Conservation (phyloP, 2,888 invertebrate species). For the Allygus modestus region DNA sequence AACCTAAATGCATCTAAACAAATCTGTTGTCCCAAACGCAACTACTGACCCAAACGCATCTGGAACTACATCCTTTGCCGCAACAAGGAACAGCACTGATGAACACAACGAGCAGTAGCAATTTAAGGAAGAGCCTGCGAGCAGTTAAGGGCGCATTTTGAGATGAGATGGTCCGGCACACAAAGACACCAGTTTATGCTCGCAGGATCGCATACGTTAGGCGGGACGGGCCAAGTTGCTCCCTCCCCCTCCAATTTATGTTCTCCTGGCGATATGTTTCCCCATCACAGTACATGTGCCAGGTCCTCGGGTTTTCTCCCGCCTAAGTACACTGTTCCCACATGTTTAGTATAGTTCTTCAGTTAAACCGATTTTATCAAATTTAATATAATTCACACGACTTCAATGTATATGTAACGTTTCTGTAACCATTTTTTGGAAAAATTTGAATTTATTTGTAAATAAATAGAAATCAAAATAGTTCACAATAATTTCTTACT, state of each 20-base stretch:
- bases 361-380: too few relatives aligned
- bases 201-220: conserved; percentile 25
- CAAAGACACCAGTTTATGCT: conserved; percentile 44
- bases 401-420: too few relatives aligned
- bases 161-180: conserved; percentile 27
- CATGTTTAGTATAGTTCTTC: too few relatives aligned
- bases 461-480: too few relatives aligned
- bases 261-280: conserved; percentile 9
- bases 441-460: too few relatives aligned
- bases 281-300: background rate
- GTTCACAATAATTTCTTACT: too few relatives aligned
- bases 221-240: background rate
- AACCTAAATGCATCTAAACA: too few relatives aligned
- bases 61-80: too few relatives aligned
- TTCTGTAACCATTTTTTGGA: too few relatives aligned
- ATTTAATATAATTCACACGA: too few relatives aligned
- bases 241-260: conserved; percentile 26
- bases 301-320: background rate
- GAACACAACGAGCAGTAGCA: conserved; percentile 9
- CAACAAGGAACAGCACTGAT: background rate
- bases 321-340: background rate
- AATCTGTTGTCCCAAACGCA: too few relatives aligned
- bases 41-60: too few relatives aligned
- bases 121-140: background rate
- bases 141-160: conserved; percentile 1